A percentile compares a stretch with the other conserved stretches of the same genome.
These are phyloP conservation scores for Jaculus jaculus DNA, from an alignment of 2,113 vertebrate genomes.

Conservation along the genomic window DNA sequence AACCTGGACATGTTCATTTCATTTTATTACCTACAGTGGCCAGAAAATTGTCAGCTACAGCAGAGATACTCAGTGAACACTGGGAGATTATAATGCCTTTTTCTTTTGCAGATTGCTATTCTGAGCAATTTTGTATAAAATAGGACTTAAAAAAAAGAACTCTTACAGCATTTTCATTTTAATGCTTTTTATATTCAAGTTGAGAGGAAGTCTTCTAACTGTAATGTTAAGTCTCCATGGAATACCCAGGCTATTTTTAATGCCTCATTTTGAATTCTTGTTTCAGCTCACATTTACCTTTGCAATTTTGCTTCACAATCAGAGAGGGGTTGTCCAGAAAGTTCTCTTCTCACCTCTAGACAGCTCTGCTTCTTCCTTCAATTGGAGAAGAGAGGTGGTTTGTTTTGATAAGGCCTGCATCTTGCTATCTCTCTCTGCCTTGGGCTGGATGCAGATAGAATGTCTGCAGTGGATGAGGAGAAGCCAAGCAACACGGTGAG, in stretches of 20 bases:
- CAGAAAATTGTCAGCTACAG: neutral
- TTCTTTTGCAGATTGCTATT: neutral
- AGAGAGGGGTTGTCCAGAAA: neutral
- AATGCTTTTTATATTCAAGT: neutral
- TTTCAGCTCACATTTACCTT: neutral
- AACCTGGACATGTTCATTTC: neutral
- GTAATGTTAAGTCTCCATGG: neutral
- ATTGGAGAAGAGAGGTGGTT: neutral
- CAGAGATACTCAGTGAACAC: neutral
- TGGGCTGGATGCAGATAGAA: neutral
- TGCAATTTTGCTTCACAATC: neutral
- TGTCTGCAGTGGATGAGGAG: neutral
- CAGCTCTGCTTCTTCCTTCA: neutral
- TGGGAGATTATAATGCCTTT: neutral
- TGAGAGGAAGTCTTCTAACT: constrained; percentile 45
- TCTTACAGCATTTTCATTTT: constrained; percentile 37
- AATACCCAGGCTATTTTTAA: constrained; percentile 19
- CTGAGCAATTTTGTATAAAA: neutral
- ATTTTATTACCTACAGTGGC: neutral
- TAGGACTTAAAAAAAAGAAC: neutral
- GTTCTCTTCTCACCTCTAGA: neutral
- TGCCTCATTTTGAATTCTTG: constrained; percentile 8
- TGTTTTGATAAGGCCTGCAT: neutral
- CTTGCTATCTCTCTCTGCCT: constrained; percentile 2
- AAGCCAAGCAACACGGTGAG: neutral